Conservation (phyloP, 2,797 vertebrate genomes). For the Telmatherina bonti region DNA sequence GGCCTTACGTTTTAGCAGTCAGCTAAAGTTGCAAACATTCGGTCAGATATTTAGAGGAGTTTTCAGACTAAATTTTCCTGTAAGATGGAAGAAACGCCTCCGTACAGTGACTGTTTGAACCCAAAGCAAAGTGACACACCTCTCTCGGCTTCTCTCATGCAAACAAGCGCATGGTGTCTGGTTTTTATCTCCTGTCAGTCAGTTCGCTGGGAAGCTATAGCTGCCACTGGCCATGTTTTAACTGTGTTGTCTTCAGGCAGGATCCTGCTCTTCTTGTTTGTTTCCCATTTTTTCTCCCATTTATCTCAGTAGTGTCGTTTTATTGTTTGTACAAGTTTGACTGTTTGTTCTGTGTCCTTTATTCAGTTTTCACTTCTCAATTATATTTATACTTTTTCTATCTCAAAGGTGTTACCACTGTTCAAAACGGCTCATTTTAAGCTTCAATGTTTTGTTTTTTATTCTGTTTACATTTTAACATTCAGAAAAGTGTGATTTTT, state of each 20-base stretch:
- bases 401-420: constrained; percentile 75
- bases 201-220: constrained; percentile 45
- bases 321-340: not conserved
- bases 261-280: constrained; percentile 8
- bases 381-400: constrained; percentile 67
- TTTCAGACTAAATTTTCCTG: not conserved
- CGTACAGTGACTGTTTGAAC: constrained; percentile 51
- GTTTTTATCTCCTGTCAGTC: constrained; percentile 19
- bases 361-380: constrained; percentile 51
- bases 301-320: constrained; percentile 11
- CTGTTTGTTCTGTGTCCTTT: constrained; percentile 13
- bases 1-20: not conserved
- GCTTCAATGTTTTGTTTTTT: constrained; percentile 19
- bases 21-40: not conserved
- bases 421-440: constrained; percentile 40
- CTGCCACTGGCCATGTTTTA: constrained; percentile 61
- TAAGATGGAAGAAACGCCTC: not conserved
- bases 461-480: constrained; percentile 21
- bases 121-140: constrained; percentile 24
- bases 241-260: not conserved
- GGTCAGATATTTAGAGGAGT: not conserved
- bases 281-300: not conserved
- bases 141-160: constrained; percentile 2
- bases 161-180: constrained; percentile 6
- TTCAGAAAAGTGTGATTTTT: constrained; percentile 39